Conservation (phyloP, 2,888 invertebrate species). For the Yponomeuta malinellus region DNA sequence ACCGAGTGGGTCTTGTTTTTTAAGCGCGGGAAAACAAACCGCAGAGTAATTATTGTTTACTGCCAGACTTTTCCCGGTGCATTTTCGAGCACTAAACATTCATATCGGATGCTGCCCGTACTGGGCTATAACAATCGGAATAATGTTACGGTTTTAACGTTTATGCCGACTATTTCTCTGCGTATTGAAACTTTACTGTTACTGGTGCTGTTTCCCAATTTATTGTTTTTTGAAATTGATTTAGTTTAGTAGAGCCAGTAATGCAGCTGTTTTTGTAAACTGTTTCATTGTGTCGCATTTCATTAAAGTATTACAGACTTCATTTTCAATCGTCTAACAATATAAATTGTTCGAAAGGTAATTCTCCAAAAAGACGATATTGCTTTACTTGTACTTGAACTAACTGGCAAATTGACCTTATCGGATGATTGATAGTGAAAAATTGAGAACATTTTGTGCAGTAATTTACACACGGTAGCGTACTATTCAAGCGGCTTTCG, state of each 20-base stretch:
- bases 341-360: not conserved
- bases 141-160: conserved; percentile 27
- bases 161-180: conserved; percentile 26
- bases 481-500: not conserved
- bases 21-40: not conserved
- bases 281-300: not conserved
- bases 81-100: conserved; percentile 52
- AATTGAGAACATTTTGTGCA: conserved; percentile 29
- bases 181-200: conserved; percentile 39
- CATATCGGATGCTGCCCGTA: conserved; percentile 41
- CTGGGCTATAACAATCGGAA: conserved; percentile 35
- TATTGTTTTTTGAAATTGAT: conserved; percentile 19
- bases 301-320: not conserved
- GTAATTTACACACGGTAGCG: not conserved
- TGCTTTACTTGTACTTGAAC: conserved; percentile 26
- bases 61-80: not conserved
- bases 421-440: conserved; percentile 61
- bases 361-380: no score
- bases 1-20: not conserved
- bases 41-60: conserved; percentile 1
- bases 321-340: not conserved
- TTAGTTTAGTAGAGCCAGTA: not conserved
- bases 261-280: not conserved
- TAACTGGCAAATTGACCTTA: conserved; percentile 39
- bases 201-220: conserved; percentile 34